These are phyloP conservation scores for Stegana nigrithorax DNA, from an alignment of 2,888 invertebrate species.

Conservation along the genomic window DNA sequence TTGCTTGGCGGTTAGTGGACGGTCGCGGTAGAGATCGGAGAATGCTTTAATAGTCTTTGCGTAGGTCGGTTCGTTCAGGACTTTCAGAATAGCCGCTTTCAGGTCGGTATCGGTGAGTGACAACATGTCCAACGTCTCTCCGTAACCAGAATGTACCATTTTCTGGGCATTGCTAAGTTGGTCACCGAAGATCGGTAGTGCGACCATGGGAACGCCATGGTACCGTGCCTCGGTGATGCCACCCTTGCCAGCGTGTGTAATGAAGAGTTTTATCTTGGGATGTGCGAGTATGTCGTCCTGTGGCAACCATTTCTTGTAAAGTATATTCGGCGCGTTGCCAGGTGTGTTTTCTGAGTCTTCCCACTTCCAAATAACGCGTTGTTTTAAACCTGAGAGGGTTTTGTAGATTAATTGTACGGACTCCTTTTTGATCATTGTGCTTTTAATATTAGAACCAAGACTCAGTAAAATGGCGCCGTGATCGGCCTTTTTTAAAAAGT, in stretches of 20 bases:
- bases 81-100: slow-evolving; percentile 33
- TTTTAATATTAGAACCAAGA: slow-evolving; percentile 66
- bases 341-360: slow-evolving; percentile 70
- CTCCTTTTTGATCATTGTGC: slow-evolving; percentile 66
- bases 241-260: slow-evolving; percentile 75
- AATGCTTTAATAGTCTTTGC: slow-evolving; percentile 61
- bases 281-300: slow-evolving; percentile 75
- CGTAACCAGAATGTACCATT: slow-evolving; percentile 41
- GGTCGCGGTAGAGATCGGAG: slow-evolving; percentile 69
- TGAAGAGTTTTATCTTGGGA: slow-evolving; percentile 72
- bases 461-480: slow-evolving; percentile 67
- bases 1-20: slow-evolving; percentile 69
- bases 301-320: slow-evolving; percentile 73
- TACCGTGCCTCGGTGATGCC: slow-evolving; percentile 73
- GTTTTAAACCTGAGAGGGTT: slow-evolving; percentile 72
- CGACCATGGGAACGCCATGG: slow-evolving; percentile 70
- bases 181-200: slow-evolving; percentile 51
- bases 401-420: slow-evolving; percentile 71
- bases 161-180: slow-evolving; percentile 43
- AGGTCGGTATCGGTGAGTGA: slow-evolving; percentile 33
- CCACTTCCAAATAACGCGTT: slow-evolving; percentile 76
- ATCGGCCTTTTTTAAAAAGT: slow-evolving; percentile 54
- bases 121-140: slow-evolving; percentile 32
- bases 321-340: slow-evolving; percentile 64
- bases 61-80: slow-evolving; percentile 45